Evolutionary conservation across 1,140 invertebrate genomes (phyloP), one percentile per base, ranked within the genome.

Genomic region (Metopolophium dirhodum): DNA sequence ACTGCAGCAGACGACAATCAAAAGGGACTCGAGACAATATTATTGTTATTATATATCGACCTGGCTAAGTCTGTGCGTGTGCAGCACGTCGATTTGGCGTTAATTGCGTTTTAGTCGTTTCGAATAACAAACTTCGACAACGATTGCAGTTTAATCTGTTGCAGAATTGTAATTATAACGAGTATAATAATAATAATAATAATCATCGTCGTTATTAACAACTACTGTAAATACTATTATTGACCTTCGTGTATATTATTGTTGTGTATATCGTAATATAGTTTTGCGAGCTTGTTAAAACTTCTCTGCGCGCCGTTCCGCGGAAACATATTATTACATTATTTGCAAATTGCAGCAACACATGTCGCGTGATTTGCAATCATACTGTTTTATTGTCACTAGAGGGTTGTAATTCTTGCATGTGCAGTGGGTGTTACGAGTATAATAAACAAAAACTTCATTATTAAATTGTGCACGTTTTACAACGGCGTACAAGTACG

Each of bases 211-310:
- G n/a, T 68, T 8, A 77, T 77, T 77, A 77, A 18, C 14, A 77
- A 68, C 61, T 30, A n/a, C 61, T 77, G n/a, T 35, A 77, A 20
- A 18, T 77, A 54, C 22, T 54, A 54, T 54, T 54, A 77, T 35
- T 77, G n/a, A n/a, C 61, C n/a, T 77, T 18, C 61, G 61, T n/a
- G 30, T 35, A 61, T 51, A 51, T 51, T 51, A 51, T 51, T 51
- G 41, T 2, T 41, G 41, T 41, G 20, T n/a, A 14, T 77, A 77
- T 35, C 30, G 61, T 77, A n/a, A 77, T 77, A 77, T n/a, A 77
- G 30, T 77, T 77, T 77, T n/a, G 61, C 30, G 61, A 77, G 61
- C 61, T 77, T 77, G 61, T 77, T 77, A 77, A 77, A 77, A 77
- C 30, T 77, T 77, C 23, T 77, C 30, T n/a, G 14, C 61, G n/a